Percentiles rank a stretch among this genome's conserved stretches.
phyloP scores from a whole-genome alignment of 2,113 vertebrate species.

The Dasyprocta punctata region DNA sequence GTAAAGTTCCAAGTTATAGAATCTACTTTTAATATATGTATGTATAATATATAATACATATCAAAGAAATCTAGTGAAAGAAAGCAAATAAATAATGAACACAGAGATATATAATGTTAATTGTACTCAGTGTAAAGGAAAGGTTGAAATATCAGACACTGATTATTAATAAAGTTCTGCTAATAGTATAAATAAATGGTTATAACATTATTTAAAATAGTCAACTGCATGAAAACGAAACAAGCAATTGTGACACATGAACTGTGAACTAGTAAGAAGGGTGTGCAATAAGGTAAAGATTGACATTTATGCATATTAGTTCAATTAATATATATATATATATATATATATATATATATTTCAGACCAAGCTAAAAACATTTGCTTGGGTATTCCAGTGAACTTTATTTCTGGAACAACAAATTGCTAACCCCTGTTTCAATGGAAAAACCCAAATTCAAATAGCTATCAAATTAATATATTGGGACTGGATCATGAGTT shows the following conservation, averaged over 20 bases:
- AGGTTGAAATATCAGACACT: background rate
- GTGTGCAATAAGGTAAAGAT: background rate
- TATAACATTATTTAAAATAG: conserved; percentile 26
- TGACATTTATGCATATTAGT: background rate
- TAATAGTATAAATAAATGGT: background rate
- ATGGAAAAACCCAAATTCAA: background rate
- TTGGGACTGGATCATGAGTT: background rate
- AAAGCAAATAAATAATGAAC: background rate
- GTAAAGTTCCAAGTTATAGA: conserved; percentile 7
- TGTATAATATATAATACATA: background rate
- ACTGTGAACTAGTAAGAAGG: background rate
- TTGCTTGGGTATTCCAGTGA: background rate
- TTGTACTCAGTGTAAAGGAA: background rate
- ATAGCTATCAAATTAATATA: conserved; percentile 29
- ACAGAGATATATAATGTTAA: background rate
- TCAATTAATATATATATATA: background rate
- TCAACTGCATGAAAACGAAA: background rate
- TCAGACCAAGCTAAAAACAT: background rate
- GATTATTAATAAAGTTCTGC: background rate
- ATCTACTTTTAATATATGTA: background rate
- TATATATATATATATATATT: background rate
- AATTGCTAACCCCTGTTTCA: background rate
- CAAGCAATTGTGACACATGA: background rate
- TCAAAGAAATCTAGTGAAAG: background rate
- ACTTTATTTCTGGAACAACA: background rate